Percentiles rank a stretch among this genome's conserved stretches.
phyloP scores from a whole-genome alignment of 1,140 invertebrate genomes.

The Procambarus virginalis region DNA sequence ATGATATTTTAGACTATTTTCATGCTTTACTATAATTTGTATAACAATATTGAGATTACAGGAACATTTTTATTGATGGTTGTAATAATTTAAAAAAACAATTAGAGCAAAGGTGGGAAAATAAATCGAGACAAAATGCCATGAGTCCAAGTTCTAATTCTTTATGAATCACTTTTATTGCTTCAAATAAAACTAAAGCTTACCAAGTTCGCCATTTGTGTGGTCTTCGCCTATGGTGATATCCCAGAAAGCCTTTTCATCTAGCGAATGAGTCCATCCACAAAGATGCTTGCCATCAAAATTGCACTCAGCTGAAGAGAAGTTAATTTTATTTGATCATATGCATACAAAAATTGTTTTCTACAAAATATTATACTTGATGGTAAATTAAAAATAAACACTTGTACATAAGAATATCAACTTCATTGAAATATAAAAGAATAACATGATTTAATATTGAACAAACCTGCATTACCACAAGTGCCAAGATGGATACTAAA shows the following conservation, averaged over 20 bases:
- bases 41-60: not conserved
- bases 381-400: not conserved
- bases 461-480: constrained; percentile 53
- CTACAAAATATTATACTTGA: not conserved
- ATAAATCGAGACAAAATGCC: not conserved
- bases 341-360: not conserved
- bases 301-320: constrained; percentile 51
- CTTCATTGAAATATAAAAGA: not conserved
- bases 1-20: not conserved
- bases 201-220: constrained; percentile 33
- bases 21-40: too few species aligned
- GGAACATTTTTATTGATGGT: not conserved
- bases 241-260: constrained; percentile 39
- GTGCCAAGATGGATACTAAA: constrained; percentile 38
- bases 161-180: not conserved
- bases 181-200: not conserved
- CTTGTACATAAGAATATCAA: not conserved
- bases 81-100: not conserved
- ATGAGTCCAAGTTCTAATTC: not conserved
- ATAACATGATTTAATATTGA: not conserved
- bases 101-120: not conserved
- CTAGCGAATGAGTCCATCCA: constrained; percentile 33
- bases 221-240: constrained; percentile 13
- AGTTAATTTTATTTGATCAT: not conserved
- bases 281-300: constrained; percentile 37